Evolutionary conservation across 2,113 vertebrate species (phyloP), one percentile per base, ranked within the genome.

Genomic region (Paraplagusia blochii): DNA sequence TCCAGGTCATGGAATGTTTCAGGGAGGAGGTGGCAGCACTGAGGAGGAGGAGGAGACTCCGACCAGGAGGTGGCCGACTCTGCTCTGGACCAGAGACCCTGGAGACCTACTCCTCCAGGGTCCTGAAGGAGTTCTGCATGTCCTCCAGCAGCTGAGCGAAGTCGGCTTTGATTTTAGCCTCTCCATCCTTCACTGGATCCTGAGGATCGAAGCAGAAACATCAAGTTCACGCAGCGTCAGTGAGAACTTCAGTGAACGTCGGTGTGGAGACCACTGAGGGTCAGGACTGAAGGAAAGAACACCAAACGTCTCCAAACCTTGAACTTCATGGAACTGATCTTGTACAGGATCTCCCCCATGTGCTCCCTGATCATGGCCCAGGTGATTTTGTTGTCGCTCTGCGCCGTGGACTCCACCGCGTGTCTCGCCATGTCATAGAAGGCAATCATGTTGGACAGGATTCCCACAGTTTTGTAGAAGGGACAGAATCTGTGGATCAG

Each of bases 381-480:
- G 16, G 97, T 98, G 85, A 99, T 95, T 80, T 94, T 97, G 76
- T 93, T 96, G 87, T 98, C 97, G 36, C 92, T 98, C 84, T 98
- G 97, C 19, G 96, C 93, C 3, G 96, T 98, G 63, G 94, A 91
- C 79, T 98, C 97, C 22, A 99, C 95, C 1, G 95, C 95, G 70
- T 96, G 94, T 5, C 95, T 94, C 8, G 97, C 94, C 95, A 99
- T 90, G 67, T 99, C 97, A 36, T 99, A 98, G 79, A 98, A 99
- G 0, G 95, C 88, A 9, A 99, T 98, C 93, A 93, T 98, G 83
- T 98, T 98, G 51, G 93, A 95, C 71, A 99, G 92, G 90, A 99
- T 94, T 36, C 96, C 96, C 11, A 98, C 96, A 0, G 96, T 98
- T 86, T 99, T 99, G 77, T 98, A 99, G 85, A 99, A 99, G 1